phyloP scores from a whole-genome alignment of 2,797 vertebrate species.

The Lacerta viridis region DNA sequence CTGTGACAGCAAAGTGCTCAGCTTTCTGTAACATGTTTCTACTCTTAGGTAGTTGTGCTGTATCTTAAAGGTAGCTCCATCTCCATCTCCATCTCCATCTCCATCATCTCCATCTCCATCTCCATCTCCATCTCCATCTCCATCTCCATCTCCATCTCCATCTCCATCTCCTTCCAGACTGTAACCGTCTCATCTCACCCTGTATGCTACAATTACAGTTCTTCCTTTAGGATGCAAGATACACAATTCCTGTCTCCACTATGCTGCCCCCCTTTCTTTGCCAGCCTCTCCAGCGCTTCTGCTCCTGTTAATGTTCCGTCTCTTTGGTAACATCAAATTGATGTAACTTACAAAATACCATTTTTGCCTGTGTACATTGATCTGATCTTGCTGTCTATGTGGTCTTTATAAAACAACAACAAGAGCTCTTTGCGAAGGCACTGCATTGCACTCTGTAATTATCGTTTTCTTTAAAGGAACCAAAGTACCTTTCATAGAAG shows the following conservation, averaged over 20 bases:
- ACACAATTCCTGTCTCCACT: background rate
- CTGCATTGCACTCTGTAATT: background rate
- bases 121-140: background rate
- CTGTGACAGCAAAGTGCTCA: background rate
- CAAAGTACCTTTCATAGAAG: background rate
- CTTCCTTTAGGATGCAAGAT: slow-evolving; percentile 10
- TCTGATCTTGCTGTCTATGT: slow-evolving; percentile 6
- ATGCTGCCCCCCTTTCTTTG: background rate
- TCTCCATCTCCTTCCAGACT: background rate
- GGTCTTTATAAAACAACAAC: background rate
- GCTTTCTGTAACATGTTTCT: background rate
- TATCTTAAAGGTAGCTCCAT: background rate
- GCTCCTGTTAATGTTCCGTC: background rate
- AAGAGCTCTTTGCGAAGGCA: slow-evolving; percentile 37
- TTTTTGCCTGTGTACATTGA: slow-evolving; percentile 12
- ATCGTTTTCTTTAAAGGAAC: slow-evolving; percentile 25
- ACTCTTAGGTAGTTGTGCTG: background rate
- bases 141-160: background rate
- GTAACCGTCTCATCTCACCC: background rate
- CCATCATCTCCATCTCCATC: background rate
- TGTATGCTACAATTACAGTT: slow-evolving; percentile 1
- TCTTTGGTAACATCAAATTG: background rate
- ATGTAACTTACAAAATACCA: fast-evolving
- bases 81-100: background rate
- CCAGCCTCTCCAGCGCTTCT: background rate